Evolutionary conservation across 2,888 invertebrate genomes (phyloP).

Genomic region (Lysandra coridon): DNA sequence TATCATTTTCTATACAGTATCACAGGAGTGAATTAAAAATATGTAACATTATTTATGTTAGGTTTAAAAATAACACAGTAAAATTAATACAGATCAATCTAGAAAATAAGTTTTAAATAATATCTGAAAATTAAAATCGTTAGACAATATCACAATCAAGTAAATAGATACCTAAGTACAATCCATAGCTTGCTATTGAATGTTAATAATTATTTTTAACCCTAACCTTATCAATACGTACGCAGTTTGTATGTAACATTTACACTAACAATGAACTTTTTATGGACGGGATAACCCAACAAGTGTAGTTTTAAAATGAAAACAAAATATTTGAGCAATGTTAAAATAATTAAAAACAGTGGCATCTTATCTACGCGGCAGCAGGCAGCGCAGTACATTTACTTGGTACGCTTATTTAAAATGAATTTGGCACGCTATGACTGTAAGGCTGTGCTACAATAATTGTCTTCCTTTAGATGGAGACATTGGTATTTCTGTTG

Average conservation of each 20-base stretch:
- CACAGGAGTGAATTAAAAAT: neutral
- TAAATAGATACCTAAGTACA: neutral
- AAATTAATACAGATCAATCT: neutral
- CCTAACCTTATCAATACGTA: neutral
- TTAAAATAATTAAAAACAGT: neutral
- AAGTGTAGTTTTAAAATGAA: conserved; percentile 41
- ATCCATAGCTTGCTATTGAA: neutral
- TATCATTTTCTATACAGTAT: neutral
- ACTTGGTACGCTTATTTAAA: neutral
- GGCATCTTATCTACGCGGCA: neutral
- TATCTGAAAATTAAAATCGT: neutral
- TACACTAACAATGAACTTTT: neutral
- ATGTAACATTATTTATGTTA: neutral
- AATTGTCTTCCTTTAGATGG: neutral
- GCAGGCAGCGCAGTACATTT: neutral
- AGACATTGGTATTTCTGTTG: neutral
- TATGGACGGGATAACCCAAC: conserved; percentile 47
- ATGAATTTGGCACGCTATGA: neutral
- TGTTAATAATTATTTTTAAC: neutral
- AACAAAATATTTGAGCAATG: conserved; percentile 31
- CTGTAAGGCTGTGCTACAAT: neutral
- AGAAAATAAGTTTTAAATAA: neutral
- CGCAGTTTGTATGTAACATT: neutral
- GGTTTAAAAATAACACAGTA: neutral
- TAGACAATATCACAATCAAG: neutral